Base-by-base conservation (phyloP, 92 coral and sea anemone species). In the Phenganax stokvisi region DNA sequence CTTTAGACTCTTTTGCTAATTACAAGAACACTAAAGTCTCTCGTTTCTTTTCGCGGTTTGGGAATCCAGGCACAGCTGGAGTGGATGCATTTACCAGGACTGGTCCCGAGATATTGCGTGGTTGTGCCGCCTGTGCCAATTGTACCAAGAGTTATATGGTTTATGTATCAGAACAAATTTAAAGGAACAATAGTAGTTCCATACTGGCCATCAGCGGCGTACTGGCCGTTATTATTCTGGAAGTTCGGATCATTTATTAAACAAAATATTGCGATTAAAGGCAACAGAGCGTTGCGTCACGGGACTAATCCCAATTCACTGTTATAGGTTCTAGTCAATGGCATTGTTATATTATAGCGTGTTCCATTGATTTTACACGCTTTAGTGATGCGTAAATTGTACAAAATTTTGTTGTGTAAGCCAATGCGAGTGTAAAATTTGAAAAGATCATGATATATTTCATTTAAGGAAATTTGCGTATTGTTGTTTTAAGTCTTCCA, bases 1-100 rank as follows among this genome's bases (percentile, higher is more conserved):
- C 84, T 5, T 65, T 81, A 47, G 84, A 88, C 51, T 85, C 84
- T 51, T 85, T 88, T 76, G 89, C 86, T 73, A 80, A 57, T 63
- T 82, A 65, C 68, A 76, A 79, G 31, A 85, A 85, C 67, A 55
- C 72, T 3, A 69, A 79, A 72, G 74, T 69, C 6, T 9, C 29
- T 5, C 10, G 75, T 1, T 85, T 79, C 30, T 85, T 64, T 20
- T 80, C 82, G 3, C 76, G 84, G 3, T 79, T 79, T 44, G 79
- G 79, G 84, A 85, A 85, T 70, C 87, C 84, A 0, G 65, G 80
- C 15, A 68, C 84, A 17, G 61, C 87, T 3, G 84, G 84, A 16
- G 70, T 30, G 57, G 85, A 79, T 56, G 30, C 30, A 55, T 74
- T 74, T 72, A 53, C n/a, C 81, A 76, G 10, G 68, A 57, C n/a